Conservation (phyloP, 2,797 vertebrate species). For the Sebastes flavidus region DNA sequence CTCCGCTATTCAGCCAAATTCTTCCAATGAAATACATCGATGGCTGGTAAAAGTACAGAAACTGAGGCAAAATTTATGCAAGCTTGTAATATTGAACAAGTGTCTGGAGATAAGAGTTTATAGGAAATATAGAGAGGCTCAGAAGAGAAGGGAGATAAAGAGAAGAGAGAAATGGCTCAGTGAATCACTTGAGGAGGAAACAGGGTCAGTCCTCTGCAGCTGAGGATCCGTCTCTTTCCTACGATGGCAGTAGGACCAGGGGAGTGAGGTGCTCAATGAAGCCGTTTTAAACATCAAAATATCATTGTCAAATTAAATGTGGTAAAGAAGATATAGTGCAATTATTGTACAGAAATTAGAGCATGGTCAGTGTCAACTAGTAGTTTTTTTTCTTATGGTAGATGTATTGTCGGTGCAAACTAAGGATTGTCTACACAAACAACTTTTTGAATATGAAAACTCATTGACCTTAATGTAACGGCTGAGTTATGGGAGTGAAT, state of each 20-base stretch:
- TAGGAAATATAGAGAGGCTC: conserved; percentile 30
- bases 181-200: conserved; percentile 52
- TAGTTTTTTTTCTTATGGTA: not conserved
- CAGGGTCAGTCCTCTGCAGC: conserved; percentile 37
- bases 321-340: not conserved
- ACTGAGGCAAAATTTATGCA: conserved; percentile 49
- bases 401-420: not conserved
- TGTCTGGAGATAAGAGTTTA: conserved; percentile 52
- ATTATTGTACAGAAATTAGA: not conserved
- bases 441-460: not conserved
- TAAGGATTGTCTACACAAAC: not conserved
- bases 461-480: not conserved
- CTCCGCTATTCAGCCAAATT: not conserved
- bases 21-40: conserved; percentile 41
- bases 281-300: not conserved
- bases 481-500: not conserved
- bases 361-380: too few species aligned
- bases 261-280: not conserved
- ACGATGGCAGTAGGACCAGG: not conserved
- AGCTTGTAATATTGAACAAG: conserved; percentile 43
- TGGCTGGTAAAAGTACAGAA: conserved; percentile 40
- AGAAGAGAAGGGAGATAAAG: conserved; percentile 21
- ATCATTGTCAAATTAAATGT: not conserved
- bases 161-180: conserved; percentile 25
- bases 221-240: conserved; percentile 16